Base-by-base conservation (phyloP, 2,888 invertebrate species). In the Heteromyza rotundicornis region DNA sequence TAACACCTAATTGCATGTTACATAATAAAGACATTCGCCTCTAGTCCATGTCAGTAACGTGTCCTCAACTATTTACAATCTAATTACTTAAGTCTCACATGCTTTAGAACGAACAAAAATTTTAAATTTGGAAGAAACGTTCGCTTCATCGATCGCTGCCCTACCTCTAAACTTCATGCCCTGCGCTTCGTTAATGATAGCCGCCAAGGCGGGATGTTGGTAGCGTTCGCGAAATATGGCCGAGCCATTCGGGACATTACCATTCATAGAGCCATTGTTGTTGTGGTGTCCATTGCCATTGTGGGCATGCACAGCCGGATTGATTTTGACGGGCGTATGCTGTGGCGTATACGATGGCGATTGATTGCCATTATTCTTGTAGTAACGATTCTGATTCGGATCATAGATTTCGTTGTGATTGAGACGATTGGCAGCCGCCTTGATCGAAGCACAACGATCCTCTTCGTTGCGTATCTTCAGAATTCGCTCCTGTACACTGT, bases 381-480 rank as follows among this genome's bases (percentile, higher is more conserved):
- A 80, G 66, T 79, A 82, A 10, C 80, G 82, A 74, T 82, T 82
- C 67, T 82, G 82, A 65, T 82, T 82, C 35, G 81, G 81, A 76
- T 82, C 83, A 56, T 80, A 81, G 49, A 73, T 64, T 17, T 81
- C 79, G 55, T 78, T 75, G 57, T 80, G 77, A 64, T 76, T 80
- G 20, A 80, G 68, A 14, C 79, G 78, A 73, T 81, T 81, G 49
- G 73, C 70, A 49, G 72, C 70, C 60, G 78, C 72, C 64, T 79
- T 81, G 7, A 78, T 79, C 52, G 81, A 77, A 59, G 77, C 74
- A 59, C 78, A 79, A 56, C 80, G 79, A 65, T 82, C 81, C 64
- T 82, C 83, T 71, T 82, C 81, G 57, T 82, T 82, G 64, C 80
- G 82, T 70, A 78, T 80, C 66, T 81, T 82, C 0, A 82, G 70